phyloP scores from a whole-genome alignment of 2,113 vertebrate genomes.

The Grus americana region DNA sequence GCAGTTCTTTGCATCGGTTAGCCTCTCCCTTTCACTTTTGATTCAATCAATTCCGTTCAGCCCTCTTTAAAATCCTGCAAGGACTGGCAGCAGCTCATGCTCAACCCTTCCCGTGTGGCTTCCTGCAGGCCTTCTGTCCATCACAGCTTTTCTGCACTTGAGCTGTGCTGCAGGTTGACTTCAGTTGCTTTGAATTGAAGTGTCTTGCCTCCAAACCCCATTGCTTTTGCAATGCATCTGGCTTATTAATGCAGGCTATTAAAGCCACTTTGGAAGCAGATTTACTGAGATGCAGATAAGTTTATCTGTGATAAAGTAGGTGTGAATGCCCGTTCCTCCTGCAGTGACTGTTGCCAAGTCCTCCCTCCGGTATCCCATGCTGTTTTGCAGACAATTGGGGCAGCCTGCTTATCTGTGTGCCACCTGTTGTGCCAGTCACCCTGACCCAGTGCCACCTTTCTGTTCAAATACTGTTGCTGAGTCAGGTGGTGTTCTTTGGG shows the following conservation, averaged over 20 bases:
- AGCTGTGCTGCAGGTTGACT: not conserved
- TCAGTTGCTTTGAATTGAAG: not conserved
- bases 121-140: not conserved
- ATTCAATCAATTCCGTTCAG: not conserved
- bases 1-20: not conserved
- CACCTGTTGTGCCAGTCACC: slow-evolving; percentile 46
- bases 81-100: not conserved
- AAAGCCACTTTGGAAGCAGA: slow-evolving; percentile 8
- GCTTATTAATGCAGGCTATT: not conserved
- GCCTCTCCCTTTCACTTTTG: not conserved
- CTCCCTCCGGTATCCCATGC: not conserved
- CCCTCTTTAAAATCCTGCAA: not conserved
- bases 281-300: slow-evolving; percentile 12
- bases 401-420: slow-evolving; percentile 13
- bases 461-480: not conserved
- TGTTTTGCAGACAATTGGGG: not conserved
- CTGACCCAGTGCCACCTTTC: slow-evolving; percentile 40
- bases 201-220: not conserved
- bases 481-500: slow-evolving; percentile 9
- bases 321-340: slow-evolving; percentile 32
- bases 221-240: not conserved
- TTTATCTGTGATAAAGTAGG: slow-evolving; percentile 23
- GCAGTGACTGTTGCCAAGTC: not conserved
- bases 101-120: not conserved
- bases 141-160: not conserved